Evolutionary conservation across 2,797 vertebrate genomes (phyloP).

Genomic region (Bovichtus variegatus): DNA sequence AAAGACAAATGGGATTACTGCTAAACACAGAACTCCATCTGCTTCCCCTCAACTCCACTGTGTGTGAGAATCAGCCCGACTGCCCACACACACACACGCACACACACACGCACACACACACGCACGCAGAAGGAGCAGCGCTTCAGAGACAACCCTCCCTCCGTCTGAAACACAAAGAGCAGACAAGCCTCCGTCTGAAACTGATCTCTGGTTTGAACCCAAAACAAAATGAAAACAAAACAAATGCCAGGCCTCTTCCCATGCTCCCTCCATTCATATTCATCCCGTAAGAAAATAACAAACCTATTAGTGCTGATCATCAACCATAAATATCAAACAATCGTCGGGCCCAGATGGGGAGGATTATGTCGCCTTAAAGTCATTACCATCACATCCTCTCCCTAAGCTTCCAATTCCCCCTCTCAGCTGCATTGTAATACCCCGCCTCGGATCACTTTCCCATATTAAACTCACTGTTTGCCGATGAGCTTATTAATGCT

Average conservation of each 20-base stretch:
- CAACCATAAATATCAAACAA: slow-evolving; percentile 91
- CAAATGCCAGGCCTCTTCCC: slow-evolving; percentile 74
- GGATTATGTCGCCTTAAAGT: slow-evolving; percentile 91
- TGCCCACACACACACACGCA: slow-evolving; percentile 22
- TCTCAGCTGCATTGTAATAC: slow-evolving; percentile 87
- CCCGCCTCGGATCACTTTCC: slow-evolving; percentile 88
- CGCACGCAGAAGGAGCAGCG: too few relatives aligned
- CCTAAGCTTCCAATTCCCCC: slow-evolving; percentile 90
- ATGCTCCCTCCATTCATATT: slow-evolving; percentile 75
- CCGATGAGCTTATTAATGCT: slow-evolving; percentile 88
- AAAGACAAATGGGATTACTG: neutral
- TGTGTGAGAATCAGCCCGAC: slow-evolving; percentile 42
- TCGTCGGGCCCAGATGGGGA: slow-evolving; percentile 89
- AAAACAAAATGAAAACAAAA: slow-evolving; percentile 86
- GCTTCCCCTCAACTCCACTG: slow-evolving; percentile 36
- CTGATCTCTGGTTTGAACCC: slow-evolving; percentile 64
- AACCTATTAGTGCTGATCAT: slow-evolving; percentile 88
- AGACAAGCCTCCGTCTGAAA: slow-evolving; percentile 62
- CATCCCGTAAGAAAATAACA: slow-evolving; percentile 87
- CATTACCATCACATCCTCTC: slow-evolving; percentile 93
- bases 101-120: neutral
- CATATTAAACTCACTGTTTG: slow-evolving; percentile 88
- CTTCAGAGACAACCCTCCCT: too few relatives aligned
- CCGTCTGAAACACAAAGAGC: slow-evolving; percentile 27
- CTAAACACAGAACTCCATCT: slow-evolving; percentile 17